Base-by-base conservation (phyloP, 35 echinoderm and acorn worm genomes). In the Stichopus chloronotus region DNA sequence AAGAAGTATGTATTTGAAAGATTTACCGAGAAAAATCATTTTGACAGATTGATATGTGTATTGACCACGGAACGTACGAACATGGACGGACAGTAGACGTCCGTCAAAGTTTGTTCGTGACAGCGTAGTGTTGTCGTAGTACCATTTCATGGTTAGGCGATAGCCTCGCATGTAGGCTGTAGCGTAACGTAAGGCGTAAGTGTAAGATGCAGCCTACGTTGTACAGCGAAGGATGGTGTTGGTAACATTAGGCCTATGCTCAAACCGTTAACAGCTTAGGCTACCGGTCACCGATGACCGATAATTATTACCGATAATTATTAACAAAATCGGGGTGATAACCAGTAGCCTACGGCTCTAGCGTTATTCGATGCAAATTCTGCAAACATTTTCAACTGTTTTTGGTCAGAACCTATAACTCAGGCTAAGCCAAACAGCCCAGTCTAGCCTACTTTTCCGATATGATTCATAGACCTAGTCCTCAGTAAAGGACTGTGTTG, bases 281-380 rank as follows among this genome's bases (percentile, higher is more conserved):
- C 65, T 71, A 71, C 65, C 65, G n/a, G 11, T 71, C 65, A 71
- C 30, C 30, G 65, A 71, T 4, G 11, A 71, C 11, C 65, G 65
- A 71, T 71, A 71, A 71, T 71, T 71, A 71, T 71, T 11, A 71
- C 11, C 65, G 65, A 71, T 71, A 71, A 71, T 71, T 71, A 71
- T 71, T 11, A 71, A 71, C 65, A 71, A 71, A 71, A 71, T 71
- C 65, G 65, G 11, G n/a, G 65, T 68, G 63, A 8, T 68, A 68
- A 68, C 63, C 63, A 68, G 17, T 9, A 68, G 63, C 63, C 63
- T 68, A 68, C 63, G 8, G 63, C 63, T 68, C 17, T 9, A 68
- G 17, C 17, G 63, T 68, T 68, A 9, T 68, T 68, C 17, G 63
- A 68, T 68, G 63, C 8, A 68, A 68, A 68, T 9, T 68, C 63